Base-by-base conservation (phyloP, 2,797 vertebrate genomes). In the Gymnoscopelus braueri region DNA sequence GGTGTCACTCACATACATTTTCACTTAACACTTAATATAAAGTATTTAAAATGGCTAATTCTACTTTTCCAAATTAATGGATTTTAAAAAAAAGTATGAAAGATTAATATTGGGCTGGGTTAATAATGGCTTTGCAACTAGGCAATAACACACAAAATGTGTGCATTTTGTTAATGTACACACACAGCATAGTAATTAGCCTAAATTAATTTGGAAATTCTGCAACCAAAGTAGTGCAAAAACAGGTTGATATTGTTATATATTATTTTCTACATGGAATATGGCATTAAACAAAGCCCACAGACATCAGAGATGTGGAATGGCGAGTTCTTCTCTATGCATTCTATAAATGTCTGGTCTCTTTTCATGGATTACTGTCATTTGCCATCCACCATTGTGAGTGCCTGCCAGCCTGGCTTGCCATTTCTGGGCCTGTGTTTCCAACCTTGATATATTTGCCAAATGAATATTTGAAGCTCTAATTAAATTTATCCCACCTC, bases 391-490 rank as follows among this genome's bases (percentile, higher is more conserved):
- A 74, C 84, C 75, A 84, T 92, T 91, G 91, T 89, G 85, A 89
- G 84, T 65, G 81, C 59, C 93, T 96, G 96, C 96, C 96, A 97
- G 96, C 89, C 94, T 91, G 94, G 95, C 94, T 95, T 93, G 95
- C 95, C 95, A 95, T 97, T 97, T 95, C 95, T 95, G 95, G 90
- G 92, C 90, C 91, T 79, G 87, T 84, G 94, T 95, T 90, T 93
- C 85, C 88, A 96, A 96, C 94, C 96, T 95, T 95, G 95, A 96
- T 93, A 90, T 85, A 93, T 95, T 95, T 97, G 95, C 95, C 96
- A 98, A 97, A 96, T 96, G 95, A 96, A 96, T 97, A 96, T 96
- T 96, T 96, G 95, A 96, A 96, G 94, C 94, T 91, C 95, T 97
- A 98, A 98, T 98, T 98, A 97, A 97, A 95, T 96, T 91, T 91